Conservation (phyloP, 2,113 vertebrate species). For the Oryzias curvinotus region DNA sequence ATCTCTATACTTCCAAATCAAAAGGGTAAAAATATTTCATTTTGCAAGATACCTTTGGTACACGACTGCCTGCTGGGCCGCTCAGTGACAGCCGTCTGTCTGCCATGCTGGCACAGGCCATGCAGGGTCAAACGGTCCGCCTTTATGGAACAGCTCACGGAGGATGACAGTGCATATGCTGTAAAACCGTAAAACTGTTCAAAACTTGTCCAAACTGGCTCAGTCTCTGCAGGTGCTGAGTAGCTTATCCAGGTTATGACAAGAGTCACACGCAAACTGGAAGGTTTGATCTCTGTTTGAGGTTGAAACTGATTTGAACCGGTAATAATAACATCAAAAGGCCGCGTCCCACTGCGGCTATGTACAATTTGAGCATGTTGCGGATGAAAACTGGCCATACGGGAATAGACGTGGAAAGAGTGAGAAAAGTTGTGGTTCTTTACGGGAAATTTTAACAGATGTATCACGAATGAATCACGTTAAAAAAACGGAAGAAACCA, state of each 20-base stretch:
- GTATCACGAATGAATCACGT: no score
- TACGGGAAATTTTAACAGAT: no score
- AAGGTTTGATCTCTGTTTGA: not conserved
- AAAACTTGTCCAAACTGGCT: constrained; percentile 40
- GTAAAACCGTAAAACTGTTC: constrained; percentile 57
- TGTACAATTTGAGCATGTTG: no score
- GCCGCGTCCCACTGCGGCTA: no score
- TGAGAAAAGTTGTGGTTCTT: no score
- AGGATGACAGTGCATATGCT: not conserved
- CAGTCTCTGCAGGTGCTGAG: not conserved
- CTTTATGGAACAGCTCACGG: not conserved
- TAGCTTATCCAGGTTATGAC: constrained; percentile 2
- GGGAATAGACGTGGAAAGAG: no score
- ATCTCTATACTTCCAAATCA: no score
- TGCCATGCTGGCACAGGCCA: constrained; percentile 53
- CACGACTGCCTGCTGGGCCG: not conserved
- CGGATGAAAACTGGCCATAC: no score
- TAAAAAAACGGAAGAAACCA: no score
- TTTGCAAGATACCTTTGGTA: no score
- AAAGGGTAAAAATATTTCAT: no score
- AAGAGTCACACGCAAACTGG: not conserved
- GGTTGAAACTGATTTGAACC: not conserved
- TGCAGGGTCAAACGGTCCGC: constrained; percentile 28
- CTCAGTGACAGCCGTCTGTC: constrained; percentile 1
- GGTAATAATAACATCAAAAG: no score